A percentile compares a stretch with the other conserved stretches of the same genome.
Evolutionary conservation across 2,797 vertebrate genomes (phyloP).

Genomic region (Sibirionetta formosa): DNA sequence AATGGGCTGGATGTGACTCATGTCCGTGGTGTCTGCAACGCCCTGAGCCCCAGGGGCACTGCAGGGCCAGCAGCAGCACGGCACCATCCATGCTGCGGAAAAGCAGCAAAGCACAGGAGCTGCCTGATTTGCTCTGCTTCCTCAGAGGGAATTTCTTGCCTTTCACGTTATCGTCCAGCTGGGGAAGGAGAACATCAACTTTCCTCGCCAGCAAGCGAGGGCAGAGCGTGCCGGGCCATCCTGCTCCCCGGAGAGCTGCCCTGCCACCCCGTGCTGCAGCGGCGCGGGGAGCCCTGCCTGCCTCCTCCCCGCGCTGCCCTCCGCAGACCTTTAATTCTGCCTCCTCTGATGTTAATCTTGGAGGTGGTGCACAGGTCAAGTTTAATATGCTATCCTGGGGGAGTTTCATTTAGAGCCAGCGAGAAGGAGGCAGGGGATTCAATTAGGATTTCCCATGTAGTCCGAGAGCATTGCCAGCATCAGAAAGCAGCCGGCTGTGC

Average conservation of each 20-base stretch:
- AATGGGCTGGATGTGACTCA: fast-evolving
- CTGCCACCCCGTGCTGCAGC: conserved; percentile 7
- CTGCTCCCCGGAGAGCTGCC: neutral
- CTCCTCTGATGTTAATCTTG: conserved; percentile 61
- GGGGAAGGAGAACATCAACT: neutral
- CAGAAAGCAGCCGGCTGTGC: neutral
- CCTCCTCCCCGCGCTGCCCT: conserved; percentile 26
- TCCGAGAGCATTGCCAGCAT: neutral
- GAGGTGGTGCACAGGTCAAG: conserved; percentile 58
- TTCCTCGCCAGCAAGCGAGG: fast-evolving
- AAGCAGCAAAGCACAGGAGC: neutral
- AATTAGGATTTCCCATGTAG: neutral
- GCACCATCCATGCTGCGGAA: fast-evolving
- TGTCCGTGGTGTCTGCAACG: fast-evolving
- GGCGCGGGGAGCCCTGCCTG: neutral
- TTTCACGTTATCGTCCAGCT: neutral
- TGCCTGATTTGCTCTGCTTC: neutral
- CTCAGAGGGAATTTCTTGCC: neutral
- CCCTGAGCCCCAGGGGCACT: neutral
- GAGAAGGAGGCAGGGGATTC: neutral
- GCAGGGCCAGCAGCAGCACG: neutral
- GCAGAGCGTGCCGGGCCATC: neutral
- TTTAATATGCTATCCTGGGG: conserved; percentile 56
- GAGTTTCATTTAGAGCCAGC: conserved; percentile 4
- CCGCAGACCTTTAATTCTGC: conserved; percentile 49